phyloP scores from a whole-genome alignment of 2,797 vertebrate species.

The Tokudaia tokunoshimensis region DNA sequence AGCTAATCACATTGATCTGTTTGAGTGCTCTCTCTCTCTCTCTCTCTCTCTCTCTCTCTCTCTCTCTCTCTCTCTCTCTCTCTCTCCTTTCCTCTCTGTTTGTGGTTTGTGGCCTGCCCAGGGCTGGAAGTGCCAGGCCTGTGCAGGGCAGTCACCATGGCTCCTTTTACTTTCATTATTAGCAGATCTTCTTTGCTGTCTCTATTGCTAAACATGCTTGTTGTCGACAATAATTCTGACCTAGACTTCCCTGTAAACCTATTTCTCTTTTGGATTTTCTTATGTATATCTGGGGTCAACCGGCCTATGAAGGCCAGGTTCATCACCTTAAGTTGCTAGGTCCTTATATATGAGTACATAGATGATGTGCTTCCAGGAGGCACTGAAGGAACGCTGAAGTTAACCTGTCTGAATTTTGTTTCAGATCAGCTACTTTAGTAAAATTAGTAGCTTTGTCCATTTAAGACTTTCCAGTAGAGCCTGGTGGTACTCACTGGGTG shows the following conservation, averaged over 20 bases:
- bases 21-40: not conserved
- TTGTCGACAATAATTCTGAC: not conserved
- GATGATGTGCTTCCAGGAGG: not conserved
- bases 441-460: not conserved
- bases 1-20: not conserved
- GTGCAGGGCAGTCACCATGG: not conserved
- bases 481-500: not conserved
- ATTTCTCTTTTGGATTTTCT: not conserved
- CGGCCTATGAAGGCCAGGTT: not conserved
- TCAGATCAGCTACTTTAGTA: not conserved
- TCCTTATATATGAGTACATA: not conserved
- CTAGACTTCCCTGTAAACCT: not conserved
- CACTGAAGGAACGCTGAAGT: no score
- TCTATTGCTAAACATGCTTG: not conserved
- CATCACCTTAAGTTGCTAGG: not conserved
- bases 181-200: not conserved
- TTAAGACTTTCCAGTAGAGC: not conserved
- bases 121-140: not conserved
- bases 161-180: not conserved
- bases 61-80: not conserved
- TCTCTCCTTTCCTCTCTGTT: no score
- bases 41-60: no score
- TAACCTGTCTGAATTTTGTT: not conserved
- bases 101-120: not conserved
- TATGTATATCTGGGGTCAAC: not conserved